phyloP scores from a whole-genome alignment of 2,797 vertebrate species.

The Neomorphus geoffroyi region DNA sequence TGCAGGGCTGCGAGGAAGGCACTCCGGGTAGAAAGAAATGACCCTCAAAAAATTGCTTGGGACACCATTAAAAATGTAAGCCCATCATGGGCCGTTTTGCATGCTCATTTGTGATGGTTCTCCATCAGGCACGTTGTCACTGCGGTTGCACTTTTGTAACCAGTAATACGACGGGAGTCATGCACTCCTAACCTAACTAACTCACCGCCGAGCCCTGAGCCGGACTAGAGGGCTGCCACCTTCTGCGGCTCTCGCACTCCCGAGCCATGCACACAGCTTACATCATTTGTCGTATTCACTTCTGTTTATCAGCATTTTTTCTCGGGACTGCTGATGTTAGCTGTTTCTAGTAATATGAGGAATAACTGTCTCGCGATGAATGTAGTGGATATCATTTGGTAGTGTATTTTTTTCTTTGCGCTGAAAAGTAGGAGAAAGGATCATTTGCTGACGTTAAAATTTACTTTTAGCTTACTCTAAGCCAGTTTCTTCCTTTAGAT shows the following conservation, averaged over 20 bases:
- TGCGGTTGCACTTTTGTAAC: background rate
- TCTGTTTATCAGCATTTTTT: constrained; percentile 63
- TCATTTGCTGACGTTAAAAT: background rate
- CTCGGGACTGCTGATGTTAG: constrained; percentile 63
- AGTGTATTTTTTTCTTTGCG: background rate
- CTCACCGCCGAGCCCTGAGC: background rate
- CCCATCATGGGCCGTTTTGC: background rate
- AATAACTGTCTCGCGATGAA: background rate
- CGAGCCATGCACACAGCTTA: background rate
- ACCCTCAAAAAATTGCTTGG: constrained; percentile 39
- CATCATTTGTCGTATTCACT: constrained; percentile 21
- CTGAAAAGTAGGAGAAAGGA: background rate
- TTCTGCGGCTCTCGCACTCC: background rate
- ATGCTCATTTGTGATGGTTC: background rate
- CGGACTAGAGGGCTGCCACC: background rate
- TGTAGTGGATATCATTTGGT: background rate
- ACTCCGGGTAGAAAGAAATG: constrained; percentile 74
- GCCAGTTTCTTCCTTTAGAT: constrained; percentile 19
- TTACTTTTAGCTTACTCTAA: constrained; percentile 21
- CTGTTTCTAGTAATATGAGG: constrained; percentile 44
- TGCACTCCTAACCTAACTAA: background rate
- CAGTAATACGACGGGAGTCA: background rate
- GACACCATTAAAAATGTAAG: background rate
- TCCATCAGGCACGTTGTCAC: background rate
- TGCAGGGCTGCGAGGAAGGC: constrained; percentile 70